phyloP scores from a whole-genome alignment of 64 coral and sea anemone species.

The Montipora sp. region DNA sequence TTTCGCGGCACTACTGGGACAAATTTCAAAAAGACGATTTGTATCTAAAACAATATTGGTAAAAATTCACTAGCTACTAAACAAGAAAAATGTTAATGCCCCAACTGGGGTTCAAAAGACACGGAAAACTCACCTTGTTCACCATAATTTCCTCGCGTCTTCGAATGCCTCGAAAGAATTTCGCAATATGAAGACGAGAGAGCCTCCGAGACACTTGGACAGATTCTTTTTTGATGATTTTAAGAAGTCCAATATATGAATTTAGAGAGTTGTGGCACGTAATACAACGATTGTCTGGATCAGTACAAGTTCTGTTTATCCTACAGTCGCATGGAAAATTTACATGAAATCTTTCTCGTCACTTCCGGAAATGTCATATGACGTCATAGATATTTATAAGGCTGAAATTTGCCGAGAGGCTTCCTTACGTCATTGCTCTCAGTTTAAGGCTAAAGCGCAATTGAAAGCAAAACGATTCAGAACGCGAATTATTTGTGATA shows the following conservation, averaged over 20 bases:
- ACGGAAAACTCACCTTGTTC: not conserved
- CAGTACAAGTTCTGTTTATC: not conserved
- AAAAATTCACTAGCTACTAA: not conserved
- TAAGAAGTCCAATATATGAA: conserved; percentile 41
- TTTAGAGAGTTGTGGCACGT: conserved; percentile 1
- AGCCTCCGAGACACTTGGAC: not conserved
- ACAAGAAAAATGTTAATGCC: not conserved
- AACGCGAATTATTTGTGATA: too few relatives aligned
- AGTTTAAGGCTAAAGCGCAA: too few relatives aligned
- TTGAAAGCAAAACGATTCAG: too few relatives aligned
- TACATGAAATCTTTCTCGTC: conserved; percentile 5
- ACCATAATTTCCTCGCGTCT: conserved; percentile 11
- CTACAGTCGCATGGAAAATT: conserved; percentile 20
- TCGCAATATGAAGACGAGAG: not conserved
- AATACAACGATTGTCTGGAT: not conserved
- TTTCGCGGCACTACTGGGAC: not conserved
- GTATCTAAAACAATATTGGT: not conserved
- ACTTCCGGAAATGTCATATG: conserved; percentile 39
- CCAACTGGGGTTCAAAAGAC: too few relatives aligned
- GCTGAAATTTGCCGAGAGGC: too few relatives aligned
- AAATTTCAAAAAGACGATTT: not conserved
- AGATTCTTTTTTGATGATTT: not conserved
- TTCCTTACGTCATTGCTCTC: too few relatives aligned
- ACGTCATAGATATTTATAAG: conserved; percentile 4
- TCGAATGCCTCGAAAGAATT: not conserved